Percentiles rank a stretch among this genome's conserved stretches.
phyloP scores from a whole-genome alignment of 64 coral and sea anemone species.

The Trachythela sp. region DNA sequence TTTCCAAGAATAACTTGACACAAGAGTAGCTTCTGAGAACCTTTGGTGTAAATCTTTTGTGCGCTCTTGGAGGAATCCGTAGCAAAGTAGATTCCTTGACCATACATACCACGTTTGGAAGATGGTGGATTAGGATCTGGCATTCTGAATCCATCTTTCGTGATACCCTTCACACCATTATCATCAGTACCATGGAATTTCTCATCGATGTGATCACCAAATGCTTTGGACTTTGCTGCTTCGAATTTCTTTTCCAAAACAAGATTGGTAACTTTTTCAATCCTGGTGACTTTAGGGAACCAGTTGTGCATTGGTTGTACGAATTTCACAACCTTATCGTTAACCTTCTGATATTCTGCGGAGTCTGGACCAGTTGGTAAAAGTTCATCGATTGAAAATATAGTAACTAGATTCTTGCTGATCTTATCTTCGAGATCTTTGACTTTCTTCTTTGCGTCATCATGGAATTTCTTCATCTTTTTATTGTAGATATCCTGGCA shows the following conservation, averaged over 20 bases:
- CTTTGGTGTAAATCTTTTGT: constrained; percentile 28
- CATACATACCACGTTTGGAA: constrained; percentile 26
- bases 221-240: constrained; percentile 14
- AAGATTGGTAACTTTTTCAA: constrained; percentile 31
- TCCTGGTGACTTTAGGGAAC: constrained; percentile 19
- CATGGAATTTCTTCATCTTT: constrained; percentile 29
- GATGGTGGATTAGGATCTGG: constrained; percentile 9
- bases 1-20: constrained; percentile 22
- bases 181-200: constrained; percentile 27
- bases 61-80: constrained; percentile 36
- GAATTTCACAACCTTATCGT: not conserved
- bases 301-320: constrained; percentile 22
- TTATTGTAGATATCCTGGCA: not conserved
- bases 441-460: not conserved
- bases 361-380: not conserved
- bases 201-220: constrained; percentile 25
- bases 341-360: constrained; percentile 30
- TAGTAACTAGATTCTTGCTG: not conserved
- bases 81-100: constrained; percentile 29
- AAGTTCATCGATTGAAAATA: constrained; percentile 25
- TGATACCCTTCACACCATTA: constrained; percentile 7
- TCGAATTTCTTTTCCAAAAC: constrained; percentile 29
- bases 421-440: not conserved
- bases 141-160: constrained; percentile 28
- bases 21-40: constrained; percentile 14